A percentile compares a stretch with the other conserved stretches of the same genome.
phyloP scores from a whole-genome alignment of 92 coral and sea anemone genomes.

The Heteractis magnifica region DNA sequence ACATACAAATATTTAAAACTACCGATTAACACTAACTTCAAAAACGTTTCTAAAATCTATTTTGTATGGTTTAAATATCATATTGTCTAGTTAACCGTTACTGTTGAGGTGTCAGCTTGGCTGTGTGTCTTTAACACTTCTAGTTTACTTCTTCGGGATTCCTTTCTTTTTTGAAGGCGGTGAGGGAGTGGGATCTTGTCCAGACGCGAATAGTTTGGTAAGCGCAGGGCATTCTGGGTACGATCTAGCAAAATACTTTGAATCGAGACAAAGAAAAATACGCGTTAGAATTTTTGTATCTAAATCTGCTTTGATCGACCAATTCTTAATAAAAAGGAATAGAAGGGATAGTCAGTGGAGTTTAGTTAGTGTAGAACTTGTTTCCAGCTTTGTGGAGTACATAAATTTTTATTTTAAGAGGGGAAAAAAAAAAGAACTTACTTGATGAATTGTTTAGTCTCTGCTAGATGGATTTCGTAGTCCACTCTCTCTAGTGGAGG shows the following conservation, averaged over 20 bases:
- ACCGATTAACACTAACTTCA: background rate
- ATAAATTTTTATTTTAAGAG: no score
- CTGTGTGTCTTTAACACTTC: slow-evolving; percentile 47
- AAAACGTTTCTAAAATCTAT: background rate
- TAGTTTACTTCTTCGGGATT: slow-evolving; percentile 52
- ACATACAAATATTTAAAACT: background rate
- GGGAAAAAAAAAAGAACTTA: slow-evolving; percentile 34
- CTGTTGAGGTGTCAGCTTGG: slow-evolving; percentile 55
- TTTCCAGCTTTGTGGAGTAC: no score
- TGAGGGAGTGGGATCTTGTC: slow-evolving; percentile 83
- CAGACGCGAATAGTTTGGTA: slow-evolving; percentile 86
- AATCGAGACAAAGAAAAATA: slow-evolving; percentile 2
- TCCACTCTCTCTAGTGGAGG: slow-evolving; percentile 73
- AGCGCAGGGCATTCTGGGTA: slow-evolving; percentile 81
- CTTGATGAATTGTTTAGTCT: slow-evolving; percentile 92
- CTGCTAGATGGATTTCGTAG: slow-evolving; percentile 77
- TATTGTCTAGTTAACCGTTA: slow-evolving; percentile 54
- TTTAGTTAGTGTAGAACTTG: no score
- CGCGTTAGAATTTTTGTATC: background rate
- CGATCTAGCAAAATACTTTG: slow-evolving; percentile 84
- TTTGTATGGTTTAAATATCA: background rate
- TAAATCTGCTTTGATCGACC: no score
- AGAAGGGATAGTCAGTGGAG: no score
- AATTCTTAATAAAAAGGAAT: no score
- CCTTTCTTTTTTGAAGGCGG: slow-evolving; percentile 68